These are phyloP conservation scores for Eueremaeus valkanovi DNA, from an alignment of 2,888 invertebrate species.

Conservation along the genomic window DNA sequence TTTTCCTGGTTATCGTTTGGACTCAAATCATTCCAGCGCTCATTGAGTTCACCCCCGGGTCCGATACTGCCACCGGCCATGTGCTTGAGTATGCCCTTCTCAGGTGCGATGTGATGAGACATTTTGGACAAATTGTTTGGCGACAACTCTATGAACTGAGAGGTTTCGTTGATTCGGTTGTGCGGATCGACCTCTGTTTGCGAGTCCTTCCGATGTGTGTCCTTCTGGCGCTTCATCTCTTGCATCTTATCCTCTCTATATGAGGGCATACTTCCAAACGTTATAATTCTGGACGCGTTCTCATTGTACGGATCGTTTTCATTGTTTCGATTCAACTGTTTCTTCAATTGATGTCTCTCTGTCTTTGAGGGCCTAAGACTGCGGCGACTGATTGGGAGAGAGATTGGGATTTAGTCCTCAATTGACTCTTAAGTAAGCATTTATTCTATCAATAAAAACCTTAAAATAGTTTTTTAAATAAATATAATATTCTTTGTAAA, in stretches of 20 bases:
- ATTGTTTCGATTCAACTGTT: conserved; percentile 34
- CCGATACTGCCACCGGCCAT: conserved; percentile 1
- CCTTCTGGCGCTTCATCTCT: conserved; percentile 67
- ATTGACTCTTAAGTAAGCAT: no score
- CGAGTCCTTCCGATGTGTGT: conserved; percentile 23
- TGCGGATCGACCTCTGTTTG: conserved; percentile 19
- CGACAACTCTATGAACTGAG: conserved; percentile 70
- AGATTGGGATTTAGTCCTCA: no score
- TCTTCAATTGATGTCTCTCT: conserved; percentile 36
- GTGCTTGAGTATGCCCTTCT: conserved; percentile 83
- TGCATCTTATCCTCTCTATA: conserved; percentile 73
- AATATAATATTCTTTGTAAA: no score
- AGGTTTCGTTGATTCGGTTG: conserved; percentile 28
- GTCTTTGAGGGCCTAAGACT: conserved; percentile 41
- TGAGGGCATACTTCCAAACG: conserved; percentile 66
- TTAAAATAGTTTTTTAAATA: no score
- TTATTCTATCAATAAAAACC: no score
- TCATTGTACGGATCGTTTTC: conserved; percentile 16
- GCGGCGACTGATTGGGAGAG: conserved; percentile 8
- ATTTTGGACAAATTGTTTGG: conserved; percentile 70
- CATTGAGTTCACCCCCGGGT: conserved; percentile 55
- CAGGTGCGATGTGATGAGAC: conserved; percentile 56
- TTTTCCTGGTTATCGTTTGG: conserved; percentile 41
- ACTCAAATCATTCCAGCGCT: conserved; percentile 62
- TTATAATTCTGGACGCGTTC: conserved; percentile 61